A percentile compares a stretch with the other conserved stretches of the same genome.
Evolutionary conservation across 2,888 invertebrate genomes (phyloP).

Genomic region (Axea sp.): DNA sequence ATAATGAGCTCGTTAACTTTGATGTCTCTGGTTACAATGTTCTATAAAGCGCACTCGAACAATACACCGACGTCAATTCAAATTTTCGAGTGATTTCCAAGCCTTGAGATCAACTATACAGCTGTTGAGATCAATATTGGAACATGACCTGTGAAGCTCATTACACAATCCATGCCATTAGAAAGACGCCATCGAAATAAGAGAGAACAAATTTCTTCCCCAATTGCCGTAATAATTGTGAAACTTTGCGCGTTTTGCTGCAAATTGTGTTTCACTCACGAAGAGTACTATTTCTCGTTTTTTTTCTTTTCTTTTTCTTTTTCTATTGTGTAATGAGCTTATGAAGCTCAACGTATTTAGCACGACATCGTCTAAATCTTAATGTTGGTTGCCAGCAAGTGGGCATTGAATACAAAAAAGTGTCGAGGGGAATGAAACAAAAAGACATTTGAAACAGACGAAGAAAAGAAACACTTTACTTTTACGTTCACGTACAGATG

Average conservation of each 20-base stretch:
- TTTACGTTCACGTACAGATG: slow-evolving; percentile 30
- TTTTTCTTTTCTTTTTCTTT: slow-evolving; percentile 14
- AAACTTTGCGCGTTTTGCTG: slow-evolving; percentile 7
- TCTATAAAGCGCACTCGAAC: slow-evolving; percentile 43
- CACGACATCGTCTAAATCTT: slow-evolving; percentile 44
- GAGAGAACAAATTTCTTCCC: background rate
- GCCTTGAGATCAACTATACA: slow-evolving; percentile 54
- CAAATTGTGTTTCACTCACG: slow-evolving; percentile 16
- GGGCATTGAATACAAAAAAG: slow-evolving; percentile 48
- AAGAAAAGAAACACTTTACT: slow-evolving; percentile 33
- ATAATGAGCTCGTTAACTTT: slow-evolving; percentile 59
- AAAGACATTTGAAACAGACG: slow-evolving; percentile 26
- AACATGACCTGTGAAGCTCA: slow-evolving; percentile 44
- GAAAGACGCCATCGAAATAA: slow-evolving; percentile 14
- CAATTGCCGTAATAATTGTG: slow-evolving; percentile 7
- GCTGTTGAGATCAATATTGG: slow-evolving; percentile 44
- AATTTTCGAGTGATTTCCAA: slow-evolving; percentile 54
- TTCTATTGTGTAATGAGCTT: slow-evolving; percentile 41
- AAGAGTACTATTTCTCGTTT: slow-evolving; percentile 14
- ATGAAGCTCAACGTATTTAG: slow-evolving; percentile 55
- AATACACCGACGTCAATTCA: slow-evolving; percentile 57
- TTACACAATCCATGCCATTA: slow-evolving; percentile 29
- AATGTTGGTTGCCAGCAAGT: slow-evolving; percentile 34
- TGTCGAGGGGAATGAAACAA: slow-evolving; percentile 35
- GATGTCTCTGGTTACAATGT: slow-evolving; percentile 43